A percentile compares a stretch with the other conserved stretches of the same genome.
Evolutionary conservation across 1,140 invertebrate genomes (phyloP).

Genomic region (Drosophila jambulina): DNA sequence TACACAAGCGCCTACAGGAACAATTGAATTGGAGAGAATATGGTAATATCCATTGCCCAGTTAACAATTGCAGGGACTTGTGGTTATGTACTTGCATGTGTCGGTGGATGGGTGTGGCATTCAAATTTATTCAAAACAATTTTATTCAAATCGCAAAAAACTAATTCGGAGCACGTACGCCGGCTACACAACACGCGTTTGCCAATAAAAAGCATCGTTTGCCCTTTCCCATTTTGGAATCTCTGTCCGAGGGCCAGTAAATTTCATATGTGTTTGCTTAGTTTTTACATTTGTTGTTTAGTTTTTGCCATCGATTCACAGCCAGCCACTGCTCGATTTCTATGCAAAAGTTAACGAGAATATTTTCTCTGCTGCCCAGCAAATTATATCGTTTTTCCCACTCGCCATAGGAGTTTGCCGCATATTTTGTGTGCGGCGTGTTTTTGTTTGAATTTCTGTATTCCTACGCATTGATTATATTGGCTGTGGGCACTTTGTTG

Average conservation of each 20-base stretch:
- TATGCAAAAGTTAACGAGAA: slow-evolving; percentile 54
- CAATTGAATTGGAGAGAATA: slow-evolving; percentile 26
- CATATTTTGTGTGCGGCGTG: slow-evolving; percentile 15
- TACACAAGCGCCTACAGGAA: slow-evolving; percentile 48
- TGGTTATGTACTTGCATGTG: slow-evolving; percentile 20
- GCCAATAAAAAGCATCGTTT: slow-evolving; percentile 71
- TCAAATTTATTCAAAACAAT: slow-evolving; percentile 83
- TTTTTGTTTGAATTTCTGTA: slow-evolving; percentile 29
- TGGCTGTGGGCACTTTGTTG: slow-evolving; percentile 56
- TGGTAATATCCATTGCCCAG: slow-evolving; percentile 57
- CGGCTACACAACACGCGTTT: slow-evolving; percentile 44
- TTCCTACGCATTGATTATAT: slow-evolving; percentile 43
- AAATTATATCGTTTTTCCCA: slow-evolving; percentile 70
- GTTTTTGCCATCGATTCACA: slow-evolving; percentile 75
- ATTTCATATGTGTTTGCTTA: slow-evolving; percentile 35
- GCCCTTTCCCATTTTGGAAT: slow-evolving; percentile 8
- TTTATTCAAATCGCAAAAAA: slow-evolving; percentile 82
- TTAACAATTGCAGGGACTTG: slow-evolving; percentile 51
- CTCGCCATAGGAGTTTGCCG: slow-evolving; percentile 21
- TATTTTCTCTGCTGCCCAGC: slow-evolving; percentile 62
- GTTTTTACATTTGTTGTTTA: slow-evolving; percentile 60
- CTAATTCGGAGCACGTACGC: slow-evolving; percentile 77
- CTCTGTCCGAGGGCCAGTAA: slow-evolving; percentile 33
- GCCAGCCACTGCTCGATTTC: slow-evolving; percentile 47
- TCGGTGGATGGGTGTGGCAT: slow-evolving; percentile 43